These are phyloP conservation scores for Epinotia ramella DNA, from an alignment of 2,888 invertebrate species.

Conservation along the genomic window DNA sequence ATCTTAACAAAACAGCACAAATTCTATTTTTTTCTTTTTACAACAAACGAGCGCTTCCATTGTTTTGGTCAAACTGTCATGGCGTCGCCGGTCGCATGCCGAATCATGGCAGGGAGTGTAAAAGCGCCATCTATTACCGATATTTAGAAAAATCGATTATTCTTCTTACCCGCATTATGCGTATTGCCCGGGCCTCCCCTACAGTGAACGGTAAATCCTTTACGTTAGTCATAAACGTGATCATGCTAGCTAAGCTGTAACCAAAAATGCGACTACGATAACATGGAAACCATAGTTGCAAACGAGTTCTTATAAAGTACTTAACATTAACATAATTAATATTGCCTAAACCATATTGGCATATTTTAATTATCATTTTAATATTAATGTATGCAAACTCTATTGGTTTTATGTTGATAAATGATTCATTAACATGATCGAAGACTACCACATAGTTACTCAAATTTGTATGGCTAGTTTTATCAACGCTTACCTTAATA, in stretches of 20 bases:
- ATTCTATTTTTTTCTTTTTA: too few species aligned
- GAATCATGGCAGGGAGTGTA: too few species aligned
- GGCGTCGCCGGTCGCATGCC: too few species aligned
- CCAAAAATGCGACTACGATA: neutral
- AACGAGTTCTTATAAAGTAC: neutral
- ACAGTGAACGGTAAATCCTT: too few species aligned
- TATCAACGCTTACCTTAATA: neutral
- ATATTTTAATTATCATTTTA: slow-evolving; percentile 25
- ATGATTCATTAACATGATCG: slow-evolving; percentile 21
- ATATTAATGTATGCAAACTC: slow-evolving; percentile 24
- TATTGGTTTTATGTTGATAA: slow-evolving; percentile 8
- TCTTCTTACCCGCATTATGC: too few species aligned
- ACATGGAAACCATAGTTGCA: neutral
- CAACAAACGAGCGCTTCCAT: too few species aligned
- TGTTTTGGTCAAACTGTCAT: too few species aligned
- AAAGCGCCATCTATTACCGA: too few species aligned
- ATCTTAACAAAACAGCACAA: too few species aligned
- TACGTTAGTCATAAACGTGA: too few species aligned
- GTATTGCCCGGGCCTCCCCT: too few species aligned
- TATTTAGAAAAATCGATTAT: too few species aligned
- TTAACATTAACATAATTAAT: neutral
- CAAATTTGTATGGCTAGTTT: neutral
- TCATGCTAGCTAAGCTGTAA: neutral
- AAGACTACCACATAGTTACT: slow-evolving; percentile 5
- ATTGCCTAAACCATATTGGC: slow-evolving; percentile 14